Conservation (phyloP, 2,113 vertebrate genomes). For the Tragulus kanchil region DNA sequence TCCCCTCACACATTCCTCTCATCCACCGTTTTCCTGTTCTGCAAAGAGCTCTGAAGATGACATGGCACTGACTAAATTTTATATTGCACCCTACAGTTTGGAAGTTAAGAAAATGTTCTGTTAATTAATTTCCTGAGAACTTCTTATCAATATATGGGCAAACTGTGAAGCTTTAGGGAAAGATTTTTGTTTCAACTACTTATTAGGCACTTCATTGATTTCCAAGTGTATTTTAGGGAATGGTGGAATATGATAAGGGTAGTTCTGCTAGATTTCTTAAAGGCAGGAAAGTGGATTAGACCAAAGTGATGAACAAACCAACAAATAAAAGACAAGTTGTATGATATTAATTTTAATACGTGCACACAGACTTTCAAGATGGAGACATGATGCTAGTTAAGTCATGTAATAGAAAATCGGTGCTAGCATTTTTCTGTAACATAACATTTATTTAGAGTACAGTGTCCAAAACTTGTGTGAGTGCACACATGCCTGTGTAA, state of each 20-base stretch:
- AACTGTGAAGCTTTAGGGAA: constrained; percentile 58
- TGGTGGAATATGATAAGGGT: constrained; percentile 33
- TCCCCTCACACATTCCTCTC: background rate
- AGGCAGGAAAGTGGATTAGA: background rate
- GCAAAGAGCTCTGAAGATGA: background rate
- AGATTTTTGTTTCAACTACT: constrained; percentile 37
- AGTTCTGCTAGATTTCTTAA: constrained; percentile 19
- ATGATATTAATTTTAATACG: background rate
- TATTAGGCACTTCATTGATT: constrained; percentile 72
- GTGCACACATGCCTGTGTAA: rapidly evolving
- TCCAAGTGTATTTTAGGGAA: constrained; percentile 31
- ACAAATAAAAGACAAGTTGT: background rate
- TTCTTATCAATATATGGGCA: constrained; percentile 62
- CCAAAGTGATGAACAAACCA: background rate
- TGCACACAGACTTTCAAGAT: background rate
- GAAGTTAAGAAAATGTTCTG: constrained; percentile 68
- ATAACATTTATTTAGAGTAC: background rate
- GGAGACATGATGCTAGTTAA: background rate
- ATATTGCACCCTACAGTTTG: background rate
- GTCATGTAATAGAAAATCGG: background rate
- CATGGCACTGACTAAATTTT: background rate
- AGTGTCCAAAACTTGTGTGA: background rate
- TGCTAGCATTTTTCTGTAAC: background rate
- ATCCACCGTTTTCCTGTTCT: background rate
- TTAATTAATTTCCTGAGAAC: constrained; percentile 74